These are phyloP conservation scores for Microtus richardsoni DNA, from an alignment of 2,113 vertebrate genomes.

Conservation along the genomic window DNA sequence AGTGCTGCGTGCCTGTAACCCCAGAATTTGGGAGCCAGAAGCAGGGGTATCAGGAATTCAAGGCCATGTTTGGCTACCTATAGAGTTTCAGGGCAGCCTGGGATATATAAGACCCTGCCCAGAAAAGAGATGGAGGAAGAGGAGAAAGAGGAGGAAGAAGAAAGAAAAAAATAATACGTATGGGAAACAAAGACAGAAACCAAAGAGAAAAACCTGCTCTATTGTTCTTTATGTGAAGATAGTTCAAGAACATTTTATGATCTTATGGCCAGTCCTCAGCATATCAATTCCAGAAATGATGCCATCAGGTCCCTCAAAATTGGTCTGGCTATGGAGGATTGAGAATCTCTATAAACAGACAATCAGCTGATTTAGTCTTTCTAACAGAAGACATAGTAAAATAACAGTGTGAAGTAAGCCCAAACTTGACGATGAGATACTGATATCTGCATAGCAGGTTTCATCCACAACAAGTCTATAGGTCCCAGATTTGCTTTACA, in stretches of 20 bases:
- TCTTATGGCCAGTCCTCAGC: not conserved
- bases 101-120: not conserved
- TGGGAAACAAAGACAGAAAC: not conserved
- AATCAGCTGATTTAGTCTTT: not conserved
- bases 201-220: not conserved
- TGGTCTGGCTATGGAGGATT: not conserved
- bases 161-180: not conserved
- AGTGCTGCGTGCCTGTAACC: not conserved
- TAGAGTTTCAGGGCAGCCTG: not conserved
- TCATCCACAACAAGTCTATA: not conserved
- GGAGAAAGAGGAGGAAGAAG: not conserved
- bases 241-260: not conserved
- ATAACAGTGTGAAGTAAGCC: slow-evolving; percentile 32
- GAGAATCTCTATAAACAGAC: slow-evolving; percentile 8
- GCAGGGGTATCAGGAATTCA: not conserved
- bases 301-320: not conserved
- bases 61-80: not conserved
- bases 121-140: not conserved
- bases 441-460: not conserved
- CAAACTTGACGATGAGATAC: slow-evolving; percentile 8
- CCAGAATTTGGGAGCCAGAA: not conserved
- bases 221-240: not conserved
- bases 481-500: slow-evolving; percentile 10
- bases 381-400: not conserved
- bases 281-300: slow-evolving; percentile 3